Percentiles rank a stretch among this genome's conserved stretches.
These are phyloP conservation scores for Anoncus sp. DNA, from an alignment of 2,888 invertebrate species.

Conservation along the genomic window DNA sequence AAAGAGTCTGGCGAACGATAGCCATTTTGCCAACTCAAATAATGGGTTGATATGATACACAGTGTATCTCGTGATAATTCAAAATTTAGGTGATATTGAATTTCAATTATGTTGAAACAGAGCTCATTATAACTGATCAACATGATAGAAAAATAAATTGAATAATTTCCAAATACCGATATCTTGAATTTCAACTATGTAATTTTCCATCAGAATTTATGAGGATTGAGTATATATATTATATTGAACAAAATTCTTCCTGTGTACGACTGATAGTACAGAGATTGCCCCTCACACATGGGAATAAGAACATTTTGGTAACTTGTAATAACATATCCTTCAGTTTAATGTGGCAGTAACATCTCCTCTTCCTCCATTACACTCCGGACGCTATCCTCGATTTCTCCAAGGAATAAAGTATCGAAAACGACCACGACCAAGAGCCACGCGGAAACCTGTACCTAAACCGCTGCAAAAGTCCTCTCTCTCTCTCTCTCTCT, in stretches of 20 bases:
- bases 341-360: constrained; percentile 46
- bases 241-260: not conserved
- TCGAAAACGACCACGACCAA: constrained; percentile 53
- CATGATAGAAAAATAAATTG: no score
- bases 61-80: not conserved
- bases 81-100: no score
- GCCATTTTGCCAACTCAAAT: no score
- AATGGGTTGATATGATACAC: not conserved
- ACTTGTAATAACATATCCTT: constrained; percentile 18
- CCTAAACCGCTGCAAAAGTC: constrained; percentile 51
- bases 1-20: no score
- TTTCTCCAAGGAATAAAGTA: constrained; percentile 55
- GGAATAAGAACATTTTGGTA: not conserved
- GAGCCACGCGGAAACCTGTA: constrained; percentile 38
- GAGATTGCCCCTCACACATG: not conserved
- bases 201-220: no score
- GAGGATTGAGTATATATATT: no score
- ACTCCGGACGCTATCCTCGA: constrained; percentile 52
- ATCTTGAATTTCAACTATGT: no score
- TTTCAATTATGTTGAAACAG: no score
- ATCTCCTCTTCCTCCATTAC: constrained; percentile 40
- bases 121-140: no score
- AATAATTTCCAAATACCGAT: no score
- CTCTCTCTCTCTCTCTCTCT: constrained; percentile 11
- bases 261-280: not conserved